Evolutionary conservation across 1,140 invertebrate genomes (phyloP).

Genomic region (Cryptotermes secundus): DNA sequence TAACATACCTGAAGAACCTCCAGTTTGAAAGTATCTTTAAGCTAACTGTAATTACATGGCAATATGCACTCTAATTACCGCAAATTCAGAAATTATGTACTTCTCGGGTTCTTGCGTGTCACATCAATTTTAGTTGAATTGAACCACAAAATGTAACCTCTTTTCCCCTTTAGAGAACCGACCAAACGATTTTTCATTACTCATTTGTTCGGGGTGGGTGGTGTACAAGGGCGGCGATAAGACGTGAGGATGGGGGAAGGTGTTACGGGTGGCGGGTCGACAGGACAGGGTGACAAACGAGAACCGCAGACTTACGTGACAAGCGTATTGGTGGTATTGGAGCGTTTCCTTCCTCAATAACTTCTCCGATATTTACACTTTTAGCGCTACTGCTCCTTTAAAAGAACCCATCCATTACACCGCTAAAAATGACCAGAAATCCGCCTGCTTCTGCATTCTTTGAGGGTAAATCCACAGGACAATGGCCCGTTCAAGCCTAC

Average conservation of each 20-base stretch:
- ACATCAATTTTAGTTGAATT: background rate
- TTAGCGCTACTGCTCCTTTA: background rate
- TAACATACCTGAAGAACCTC: no score
- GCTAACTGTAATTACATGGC: background rate
- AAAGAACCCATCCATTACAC: constrained; percentile 4
- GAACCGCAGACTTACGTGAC: constrained; percentile 2
- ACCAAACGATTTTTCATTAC: constrained; percentile 11
- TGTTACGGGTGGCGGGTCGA: background rate
- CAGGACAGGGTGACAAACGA: background rate
- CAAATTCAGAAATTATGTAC: background rate
- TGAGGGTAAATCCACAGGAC: no score
- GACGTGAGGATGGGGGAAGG: background rate
- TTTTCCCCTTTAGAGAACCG: background rate
- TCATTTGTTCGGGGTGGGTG: background rate
- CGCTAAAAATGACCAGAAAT: background rate
- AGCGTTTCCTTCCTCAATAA: background rate
- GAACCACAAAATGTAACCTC: background rate
- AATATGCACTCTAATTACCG: background rate
- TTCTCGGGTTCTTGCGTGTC: background rate
- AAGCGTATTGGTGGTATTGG: constrained; percentile 9
- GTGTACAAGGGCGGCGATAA: background rate
- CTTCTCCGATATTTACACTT: constrained; percentile 13
- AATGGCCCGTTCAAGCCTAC: no score
- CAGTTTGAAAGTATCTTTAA: background rate
- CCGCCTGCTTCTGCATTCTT: no score